These are phyloP conservation scores for Lytechinus variegatus DNA, from an alignment of 35 echinoderm and acorn worm species.

Conservation along the genomic window DNA sequence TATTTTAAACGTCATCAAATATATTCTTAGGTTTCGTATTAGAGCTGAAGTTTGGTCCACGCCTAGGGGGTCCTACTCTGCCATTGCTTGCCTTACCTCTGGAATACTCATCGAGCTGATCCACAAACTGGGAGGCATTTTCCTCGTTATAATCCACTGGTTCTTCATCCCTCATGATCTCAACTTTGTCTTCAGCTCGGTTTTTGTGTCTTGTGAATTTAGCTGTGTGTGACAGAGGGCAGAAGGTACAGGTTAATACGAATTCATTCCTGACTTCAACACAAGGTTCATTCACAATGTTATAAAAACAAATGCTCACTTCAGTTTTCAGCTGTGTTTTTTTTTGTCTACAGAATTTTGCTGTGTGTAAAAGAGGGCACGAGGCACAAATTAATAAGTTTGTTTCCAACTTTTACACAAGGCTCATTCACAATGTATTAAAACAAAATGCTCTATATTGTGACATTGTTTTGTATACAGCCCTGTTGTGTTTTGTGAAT, in stretches of 20 bases:
- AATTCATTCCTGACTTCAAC: too few relatives aligned
- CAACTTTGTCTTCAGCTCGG: conserved; percentile 69
- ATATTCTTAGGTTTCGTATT: conserved; percentile 63
- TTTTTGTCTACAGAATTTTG: too few relatives aligned
- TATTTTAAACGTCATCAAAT: conserved; percentile 74
- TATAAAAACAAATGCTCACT: too few relatives aligned
- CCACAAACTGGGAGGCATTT: conserved; percentile 61
- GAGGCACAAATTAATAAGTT: too few relatives aligned
- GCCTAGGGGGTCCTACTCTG: conserved; percentile 26
- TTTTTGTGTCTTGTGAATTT: conserved; percentile 76
- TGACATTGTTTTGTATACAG: too few relatives aligned
- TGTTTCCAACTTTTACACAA: too few relatives aligned
- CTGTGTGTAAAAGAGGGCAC: too few relatives aligned
- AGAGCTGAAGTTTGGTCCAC: conserved; percentile 50
- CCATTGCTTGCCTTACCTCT: conserved; percentile 32
- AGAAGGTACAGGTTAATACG: background rate
- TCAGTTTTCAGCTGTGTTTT: too few relatives aligned
- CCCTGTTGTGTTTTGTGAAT: too few relatives aligned
- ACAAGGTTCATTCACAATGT: too few relatives aligned
- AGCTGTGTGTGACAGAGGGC: conserved; percentile 51
- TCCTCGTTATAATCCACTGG: conserved; percentile 92
- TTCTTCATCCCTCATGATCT: conserved; percentile 76
- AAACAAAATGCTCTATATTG: too few relatives aligned
- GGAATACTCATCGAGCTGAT: conserved; percentile 61
- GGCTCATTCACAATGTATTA: too few relatives aligned